Conservation (phyloP, 2,888 invertebrate genomes). For the Volucella zonaria region DNA sequence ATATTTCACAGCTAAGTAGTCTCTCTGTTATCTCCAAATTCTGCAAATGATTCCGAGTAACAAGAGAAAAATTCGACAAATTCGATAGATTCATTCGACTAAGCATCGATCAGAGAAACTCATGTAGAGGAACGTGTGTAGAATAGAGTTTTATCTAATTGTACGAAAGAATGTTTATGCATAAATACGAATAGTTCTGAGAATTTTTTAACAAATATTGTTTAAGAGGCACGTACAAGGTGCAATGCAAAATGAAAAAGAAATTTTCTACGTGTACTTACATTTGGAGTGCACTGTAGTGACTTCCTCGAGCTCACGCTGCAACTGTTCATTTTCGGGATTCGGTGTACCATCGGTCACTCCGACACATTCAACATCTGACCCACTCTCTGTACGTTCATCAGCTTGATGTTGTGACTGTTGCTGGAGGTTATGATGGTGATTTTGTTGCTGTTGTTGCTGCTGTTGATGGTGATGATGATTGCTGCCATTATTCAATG, state of each 20-base stretch:
- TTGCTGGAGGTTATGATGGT: slow-evolving; percentile 33
- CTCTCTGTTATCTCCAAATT: too few species aligned
- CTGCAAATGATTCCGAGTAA: too few species aligned
- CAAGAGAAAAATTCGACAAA: too few species aligned
- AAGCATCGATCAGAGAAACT: too few species aligned
- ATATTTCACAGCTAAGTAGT: too few species aligned
- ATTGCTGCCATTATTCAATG: slow-evolving; percentile 54
- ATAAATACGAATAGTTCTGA: too few species aligned
- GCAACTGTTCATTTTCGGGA: slow-evolving; percentile 75
- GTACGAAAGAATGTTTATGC: too few species aligned
- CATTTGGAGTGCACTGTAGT: slow-evolving; percentile 77
- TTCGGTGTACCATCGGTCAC: slow-evolving; percentile 61
- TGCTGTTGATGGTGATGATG: slow-evolving; percentile 9
- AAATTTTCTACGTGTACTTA: slow-evolving; percentile 68
- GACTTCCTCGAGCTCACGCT: slow-evolving; percentile 79
- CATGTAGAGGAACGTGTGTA: too few species aligned
- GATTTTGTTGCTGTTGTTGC: slow-evolving; percentile 28
- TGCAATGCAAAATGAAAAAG: not conserved
- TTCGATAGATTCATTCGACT: too few species aligned
- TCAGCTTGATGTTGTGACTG: slow-evolving; percentile 54
- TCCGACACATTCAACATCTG: slow-evolving; percentile 66
- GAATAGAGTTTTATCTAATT: too few species aligned
- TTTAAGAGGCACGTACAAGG: too few species aligned
- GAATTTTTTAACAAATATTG: too few species aligned
- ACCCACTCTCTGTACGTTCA: slow-evolving; percentile 64